Base-by-base conservation (phyloP, 2,888 invertebrate genomes). In the Acrocyrtus sp. region DNA sequence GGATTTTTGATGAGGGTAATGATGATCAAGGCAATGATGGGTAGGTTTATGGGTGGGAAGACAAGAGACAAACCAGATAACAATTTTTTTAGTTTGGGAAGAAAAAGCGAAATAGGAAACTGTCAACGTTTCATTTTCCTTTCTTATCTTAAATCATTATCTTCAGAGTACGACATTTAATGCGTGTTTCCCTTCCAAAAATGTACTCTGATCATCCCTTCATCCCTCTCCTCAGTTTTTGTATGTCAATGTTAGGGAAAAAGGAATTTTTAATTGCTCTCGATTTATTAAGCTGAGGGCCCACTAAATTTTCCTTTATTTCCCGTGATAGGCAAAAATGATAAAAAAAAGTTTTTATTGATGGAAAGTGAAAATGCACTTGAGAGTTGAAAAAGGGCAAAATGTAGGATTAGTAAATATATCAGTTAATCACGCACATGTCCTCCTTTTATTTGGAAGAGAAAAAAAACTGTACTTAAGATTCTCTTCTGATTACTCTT, bases 111-210 rank as follows among this genome's bases (percentile, higher is more conserved):
- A 34, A 34, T 34, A 34, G 34, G 34, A 34, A 34, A 34, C 34
- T 34, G 34, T 34, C 34, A 34, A 34, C 34, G 34, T 34, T 34
- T 34, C 34, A 34, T 34, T 8, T 34, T 12, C 34, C 34, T n/a
- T n/a, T 39, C 24, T 62, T 62, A 62, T 62, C 62, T 62, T 62
- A 27, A 43, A 17, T 17, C 53, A 43, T 43, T 51, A 62, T 62
- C 53, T 51, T 62, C 41, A 62, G 22, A 41, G 51, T 62, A 53
- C 53, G 62, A 51, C 47, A 48, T 34, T 34, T 12, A 12, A 34
- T n/a, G n/a, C n/a, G n/a, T n/a, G n/a, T n/a, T n/a, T n/a, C n/a
- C n/a, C n/a, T n/a, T n/a, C n/a, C n/a, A n/a, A n/a, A n/a, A n/a
- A n/a, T n/a, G n/a, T n/a, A n/a, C n/a, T n/a, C n/a, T n/a, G n/a